Evolutionary conservation across 2,888 invertebrate species (phyloP).

Genomic region (Athetis lepigone): DNA sequence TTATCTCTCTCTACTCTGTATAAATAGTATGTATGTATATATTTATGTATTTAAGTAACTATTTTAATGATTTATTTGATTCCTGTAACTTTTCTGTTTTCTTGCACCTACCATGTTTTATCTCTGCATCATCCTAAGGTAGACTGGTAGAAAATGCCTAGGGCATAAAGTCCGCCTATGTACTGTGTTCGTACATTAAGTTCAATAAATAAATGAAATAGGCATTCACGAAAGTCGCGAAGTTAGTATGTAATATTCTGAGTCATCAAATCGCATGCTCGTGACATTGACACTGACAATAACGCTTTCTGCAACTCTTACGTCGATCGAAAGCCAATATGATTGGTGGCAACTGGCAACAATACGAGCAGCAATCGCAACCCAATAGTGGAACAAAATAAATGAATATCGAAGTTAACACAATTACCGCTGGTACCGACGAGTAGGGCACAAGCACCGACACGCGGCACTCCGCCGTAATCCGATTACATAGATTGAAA

Average conservation of each 20-base stretch:
- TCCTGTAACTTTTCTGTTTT: too few species aligned
- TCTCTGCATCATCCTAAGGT: too few species aligned
- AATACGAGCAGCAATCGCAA: constrained; percentile 16
- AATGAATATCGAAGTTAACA: constrained; percentile 58
- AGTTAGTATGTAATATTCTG: neutral
- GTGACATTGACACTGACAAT: neutral
- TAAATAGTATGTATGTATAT: too few species aligned
- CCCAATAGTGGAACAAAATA: constrained; percentile 50
- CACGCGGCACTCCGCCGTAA: constrained; percentile 70
- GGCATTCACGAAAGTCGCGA: too few species aligned
- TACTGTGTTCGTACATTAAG: too few species aligned
- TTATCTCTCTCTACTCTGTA: too few species aligned
- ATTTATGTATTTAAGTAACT: too few species aligned
- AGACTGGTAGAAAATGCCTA: too few species aligned
- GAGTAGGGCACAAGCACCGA: constrained; percentile 74
- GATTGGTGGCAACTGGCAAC: constrained; percentile 16
- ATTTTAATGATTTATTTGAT: too few species aligned
- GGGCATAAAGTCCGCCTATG: too few species aligned
- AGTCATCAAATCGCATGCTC: neutral
- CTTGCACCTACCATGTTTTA: too few species aligned
- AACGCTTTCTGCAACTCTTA: neutral
- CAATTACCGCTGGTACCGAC: constrained; percentile 52
- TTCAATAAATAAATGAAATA: too few species aligned
- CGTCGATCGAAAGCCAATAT: constrained; percentile 3
- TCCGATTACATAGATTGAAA: constrained; percentile 89